Percentiles rank a stretch among this genome's conserved stretches.
phyloP scores from a whole-genome alignment of 2,113 vertebrate species.

The Notothenia coriiceps region DNA sequence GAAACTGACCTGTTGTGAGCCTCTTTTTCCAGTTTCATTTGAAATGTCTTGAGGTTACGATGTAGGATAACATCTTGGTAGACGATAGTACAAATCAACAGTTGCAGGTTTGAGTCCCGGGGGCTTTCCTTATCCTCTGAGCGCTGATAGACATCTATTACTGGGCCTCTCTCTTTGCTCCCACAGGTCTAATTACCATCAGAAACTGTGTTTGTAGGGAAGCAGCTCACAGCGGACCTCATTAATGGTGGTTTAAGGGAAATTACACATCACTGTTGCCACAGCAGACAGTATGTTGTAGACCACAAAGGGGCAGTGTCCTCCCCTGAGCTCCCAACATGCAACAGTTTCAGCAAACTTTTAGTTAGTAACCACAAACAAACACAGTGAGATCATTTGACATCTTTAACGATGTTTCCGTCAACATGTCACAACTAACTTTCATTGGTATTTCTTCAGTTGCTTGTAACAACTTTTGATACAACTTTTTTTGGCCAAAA shows the following conservation, averaged over 20 bases:
- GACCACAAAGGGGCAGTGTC: conserved; percentile 3
- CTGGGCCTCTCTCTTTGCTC: background rate
- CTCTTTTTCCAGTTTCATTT: background rate
- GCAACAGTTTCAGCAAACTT: conserved; percentile 9
- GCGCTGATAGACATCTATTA: conserved; percentile 5
- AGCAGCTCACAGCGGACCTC: conserved; percentile 38
- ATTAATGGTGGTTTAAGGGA: conserved; percentile 49
- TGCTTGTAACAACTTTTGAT: background rate
- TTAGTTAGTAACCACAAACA: background rate
- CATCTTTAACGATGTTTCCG: no score
- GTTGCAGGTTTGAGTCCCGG: background rate
- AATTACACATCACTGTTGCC: conserved; percentile 7
- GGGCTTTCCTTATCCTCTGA: conserved; percentile 8
- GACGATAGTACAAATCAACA: no score
- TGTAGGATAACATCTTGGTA: background rate
- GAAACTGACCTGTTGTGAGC: background rate
- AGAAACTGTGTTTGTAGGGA: conserved; percentile 32
- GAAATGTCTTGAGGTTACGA: no score
- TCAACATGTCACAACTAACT: background rate
- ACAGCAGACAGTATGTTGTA: no score
- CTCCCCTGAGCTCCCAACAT: conserved; percentile 27
- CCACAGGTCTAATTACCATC: conserved; percentile 57
- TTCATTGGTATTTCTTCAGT: background rate
- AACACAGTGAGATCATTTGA: background rate
- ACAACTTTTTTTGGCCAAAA: no score